Percentiles rank a stretch among this genome's conserved stretches.
Evolutionary conservation across 2,797 vertebrate species (phyloP).

Genomic region (Cheirogaleus major): DNA sequence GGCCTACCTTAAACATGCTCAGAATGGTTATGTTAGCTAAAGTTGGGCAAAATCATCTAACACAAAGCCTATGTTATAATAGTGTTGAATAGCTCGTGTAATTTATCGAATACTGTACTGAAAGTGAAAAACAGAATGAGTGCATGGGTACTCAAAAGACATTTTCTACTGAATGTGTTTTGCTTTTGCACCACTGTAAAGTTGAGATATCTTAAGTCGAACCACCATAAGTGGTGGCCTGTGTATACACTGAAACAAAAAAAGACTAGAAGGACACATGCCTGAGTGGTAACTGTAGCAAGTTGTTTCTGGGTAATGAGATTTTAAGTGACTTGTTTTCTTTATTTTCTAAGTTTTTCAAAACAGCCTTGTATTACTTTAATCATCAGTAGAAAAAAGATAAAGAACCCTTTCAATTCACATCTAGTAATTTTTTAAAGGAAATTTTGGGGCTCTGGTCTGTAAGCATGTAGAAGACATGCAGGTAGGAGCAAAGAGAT

Average conservation of each 20-base stretch:
- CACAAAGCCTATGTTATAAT: not conserved
- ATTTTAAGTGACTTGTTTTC: not conserved
- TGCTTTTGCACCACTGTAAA: not conserved
- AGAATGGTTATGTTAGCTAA: not conserved
- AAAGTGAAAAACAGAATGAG: not conserved
- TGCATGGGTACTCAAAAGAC: not conserved
- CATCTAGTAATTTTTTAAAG: conserved; percentile 8
- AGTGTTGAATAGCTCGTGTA: not conserved
- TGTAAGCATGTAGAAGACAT: conserved; percentile 5
- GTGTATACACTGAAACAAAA: not conserved
- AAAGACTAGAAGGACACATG: not conserved
- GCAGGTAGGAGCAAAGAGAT: not conserved
- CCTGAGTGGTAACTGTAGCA: not conserved
- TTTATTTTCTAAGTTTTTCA: conserved; percentile 53
- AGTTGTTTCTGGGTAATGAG: conserved; percentile 4
- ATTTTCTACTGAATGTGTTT: not conserved
- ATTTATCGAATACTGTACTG: not conserved
- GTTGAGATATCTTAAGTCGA: not conserved
- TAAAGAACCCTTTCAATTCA: not conserved
- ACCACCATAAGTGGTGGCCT: not conserved
- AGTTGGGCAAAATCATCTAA: not conserved
- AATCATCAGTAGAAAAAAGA: not conserved
- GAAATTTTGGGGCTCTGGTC: not conserved
- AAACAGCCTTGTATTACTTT: not conserved
- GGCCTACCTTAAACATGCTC: not conserved